Evolutionary conservation across 2,797 vertebrate species (phyloP).

Genomic region (Onychomys arenicola): DNA sequence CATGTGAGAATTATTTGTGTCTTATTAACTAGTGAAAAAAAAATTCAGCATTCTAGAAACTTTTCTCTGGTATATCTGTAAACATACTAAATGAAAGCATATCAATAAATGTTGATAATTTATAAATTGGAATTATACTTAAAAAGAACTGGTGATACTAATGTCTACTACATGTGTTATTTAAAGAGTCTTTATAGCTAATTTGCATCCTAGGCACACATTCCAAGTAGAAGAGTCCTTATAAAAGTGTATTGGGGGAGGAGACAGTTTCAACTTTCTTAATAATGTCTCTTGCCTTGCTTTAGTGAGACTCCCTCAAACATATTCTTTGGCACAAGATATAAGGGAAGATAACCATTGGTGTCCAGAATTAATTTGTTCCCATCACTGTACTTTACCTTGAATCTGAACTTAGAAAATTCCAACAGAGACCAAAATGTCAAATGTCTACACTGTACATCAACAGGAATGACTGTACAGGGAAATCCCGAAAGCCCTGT

Average conservation of each 20-base stretch:
- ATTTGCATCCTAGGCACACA: not conserved
- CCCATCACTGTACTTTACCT: not conserved
- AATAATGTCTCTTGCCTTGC: not conserved
- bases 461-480: not conserved
- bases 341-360: not conserved
- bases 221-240: not conserved
- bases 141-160: slow-evolving; percentile 26
- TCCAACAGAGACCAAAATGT: not conserved
- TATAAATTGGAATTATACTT: slow-evolving; percentile 21
- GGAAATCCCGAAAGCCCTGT: not conserved
- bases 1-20: not conserved
- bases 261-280: not conserved
- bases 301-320: not conserved
- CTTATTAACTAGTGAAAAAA: not conserved
- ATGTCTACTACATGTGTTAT: not conserved
- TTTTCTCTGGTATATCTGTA: slow-evolving; percentile 26
- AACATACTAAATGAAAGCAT: slow-evolving; percentile 13
- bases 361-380: not conserved
- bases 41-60: not conserved
- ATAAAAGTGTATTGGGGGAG: not conserved
- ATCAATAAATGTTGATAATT: not conserved
- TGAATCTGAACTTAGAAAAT: slow-evolving; percentile 11
- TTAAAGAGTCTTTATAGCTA: slow-evolving; percentile 33
- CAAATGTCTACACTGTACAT: not conserved
- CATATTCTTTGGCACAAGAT: not conserved